Evolutionary conservation across 2,888 invertebrate species (phyloP).

Genomic region (Colostygia pectinataria): DNA sequence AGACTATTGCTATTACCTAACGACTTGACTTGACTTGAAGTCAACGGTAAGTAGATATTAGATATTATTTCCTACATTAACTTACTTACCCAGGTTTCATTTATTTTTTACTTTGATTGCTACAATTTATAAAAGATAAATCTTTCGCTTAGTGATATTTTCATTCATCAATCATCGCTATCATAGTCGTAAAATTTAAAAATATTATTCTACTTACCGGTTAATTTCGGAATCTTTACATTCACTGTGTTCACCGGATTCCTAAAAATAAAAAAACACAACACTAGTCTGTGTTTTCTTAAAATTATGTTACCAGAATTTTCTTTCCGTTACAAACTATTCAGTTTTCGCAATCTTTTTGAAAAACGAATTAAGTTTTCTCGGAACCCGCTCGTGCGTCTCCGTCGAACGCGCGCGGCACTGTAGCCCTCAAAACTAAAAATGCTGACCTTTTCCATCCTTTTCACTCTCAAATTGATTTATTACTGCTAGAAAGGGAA

Average conservation of each 20-base stretch:
- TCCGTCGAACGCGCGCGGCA: conserved; percentile 47
- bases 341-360: conserved; percentile 10
- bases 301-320: background rate
- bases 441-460: conserved; percentile 40
- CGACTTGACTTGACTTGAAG: no score
- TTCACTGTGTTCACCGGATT: background rate
- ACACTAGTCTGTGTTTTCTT: conserved; percentile 5
- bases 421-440: conserved; percentile 40
- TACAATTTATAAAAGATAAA: no score
- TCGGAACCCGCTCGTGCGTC: conserved; percentile 56
- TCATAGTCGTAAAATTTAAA: no score
- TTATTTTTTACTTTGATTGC: no score
- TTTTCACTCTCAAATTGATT: conserved; percentile 30
- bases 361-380: conserved; percentile 15
- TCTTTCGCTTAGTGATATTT: no score
- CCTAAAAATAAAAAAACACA: background rate
- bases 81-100: no score
- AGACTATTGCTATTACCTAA: no score
- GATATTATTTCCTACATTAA: no score
- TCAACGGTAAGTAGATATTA: no score
- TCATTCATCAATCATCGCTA: no score
- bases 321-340: background rate
- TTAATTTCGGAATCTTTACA: background rate
- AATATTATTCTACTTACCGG: background rate
- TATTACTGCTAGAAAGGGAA: conserved; percentile 35